Base-by-base conservation (phyloP, 2,797 vertebrate genomes). In the Taeniopygia guttata region DNA sequence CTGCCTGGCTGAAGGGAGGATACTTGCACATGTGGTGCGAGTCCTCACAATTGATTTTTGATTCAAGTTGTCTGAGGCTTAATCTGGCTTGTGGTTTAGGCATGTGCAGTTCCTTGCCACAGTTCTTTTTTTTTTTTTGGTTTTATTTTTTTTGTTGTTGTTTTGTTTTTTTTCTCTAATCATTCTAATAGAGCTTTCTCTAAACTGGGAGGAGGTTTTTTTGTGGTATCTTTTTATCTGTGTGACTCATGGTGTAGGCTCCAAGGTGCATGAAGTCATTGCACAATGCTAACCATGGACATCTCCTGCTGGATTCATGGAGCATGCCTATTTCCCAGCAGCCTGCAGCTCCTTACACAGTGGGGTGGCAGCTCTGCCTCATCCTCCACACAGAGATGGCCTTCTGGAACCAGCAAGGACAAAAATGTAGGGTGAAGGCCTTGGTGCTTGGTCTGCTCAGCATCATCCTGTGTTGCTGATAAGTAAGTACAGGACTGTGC, bases 51-150 rank as follows among this genome's bases (percentile, higher is more conserved):
- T 83, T 52, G 76, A 20, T 69, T 85, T 85, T 77, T 78, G n/a
- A 32, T 69, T 72, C 36, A 23, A 12, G 13, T 92, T 93, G 69
- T 92, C 16, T 91, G 72, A 89, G 51, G 54, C 72, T 81, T 85
- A 70, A 79, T 87, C 69, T 78, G 42, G 16, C 85, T 84, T 94
- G 78, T 86, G 91, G 70, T 84, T 92, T 59, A 84, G 84, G 42
- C 34, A 11, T 26, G 16, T 94, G 68, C 23, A 13, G n/a, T 87
- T 90, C 90, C 73, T 88, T 87, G 64, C 54, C 38, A 51, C 9
- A 1, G 16, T 62, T 86, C 10, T 60, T 42, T 70, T 46, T 73
- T 58, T 51, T 27, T 2, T 4, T 10, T n/a, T n/a, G n/a, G n/a
- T n/a, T n/a, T n/a, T n/a, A n/a, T n/a, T n/a, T n/a, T n/a, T n/a